phyloP scores from a whole-genome alignment of 2,888 invertebrate species.

The Lasioglossum villosulum region DNA sequence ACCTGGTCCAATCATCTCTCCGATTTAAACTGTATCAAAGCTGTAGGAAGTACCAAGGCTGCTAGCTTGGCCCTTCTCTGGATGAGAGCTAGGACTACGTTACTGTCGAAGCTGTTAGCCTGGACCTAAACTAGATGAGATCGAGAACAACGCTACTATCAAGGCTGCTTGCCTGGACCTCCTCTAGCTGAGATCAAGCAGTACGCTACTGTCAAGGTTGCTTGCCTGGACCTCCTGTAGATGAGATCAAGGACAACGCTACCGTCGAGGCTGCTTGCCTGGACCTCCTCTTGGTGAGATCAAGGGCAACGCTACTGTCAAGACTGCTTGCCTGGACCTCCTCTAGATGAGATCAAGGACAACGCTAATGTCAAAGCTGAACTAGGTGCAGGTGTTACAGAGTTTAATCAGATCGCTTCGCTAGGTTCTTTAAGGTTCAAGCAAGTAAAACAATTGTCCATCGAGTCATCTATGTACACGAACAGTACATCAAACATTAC shows the following conservation, averaged over 20 bases:
- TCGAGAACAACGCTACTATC: not conserved
- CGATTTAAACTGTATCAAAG: not conserved
- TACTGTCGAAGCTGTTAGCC: not conserved
- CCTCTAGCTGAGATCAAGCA: slow-evolving; percentile 2
- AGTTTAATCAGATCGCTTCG: not conserved
- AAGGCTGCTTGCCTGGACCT: slow-evolving; percentile 6
- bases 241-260: slow-evolving; percentile 1
- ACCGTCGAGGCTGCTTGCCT: not conserved
- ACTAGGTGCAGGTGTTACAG: not conserved
- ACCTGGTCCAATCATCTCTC: not conserved
- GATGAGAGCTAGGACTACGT: not conserved
- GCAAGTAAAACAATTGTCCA: not conserved
- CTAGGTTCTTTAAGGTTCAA: not conserved
- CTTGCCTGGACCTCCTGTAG: slow-evolving; percentile 6
- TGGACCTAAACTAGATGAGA: not conserved
- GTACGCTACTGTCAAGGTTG: slow-evolving; percentile 6
- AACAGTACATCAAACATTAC: too few species aligned
- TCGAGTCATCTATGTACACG: not conserved
- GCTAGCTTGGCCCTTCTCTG: not conserved
- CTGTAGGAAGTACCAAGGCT: not conserved
- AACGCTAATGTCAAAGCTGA: not conserved
- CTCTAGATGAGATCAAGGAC: slow-evolving; percentile 7
- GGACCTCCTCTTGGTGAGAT: slow-evolving; percentile 6
- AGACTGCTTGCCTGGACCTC: slow-evolving; percentile 6
- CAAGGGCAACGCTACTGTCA: slow-evolving; percentile 6